Evolutionary conservation across 2,113 vertebrate genomes (phyloP).

Genomic region (Sciurus niger): DNA sequence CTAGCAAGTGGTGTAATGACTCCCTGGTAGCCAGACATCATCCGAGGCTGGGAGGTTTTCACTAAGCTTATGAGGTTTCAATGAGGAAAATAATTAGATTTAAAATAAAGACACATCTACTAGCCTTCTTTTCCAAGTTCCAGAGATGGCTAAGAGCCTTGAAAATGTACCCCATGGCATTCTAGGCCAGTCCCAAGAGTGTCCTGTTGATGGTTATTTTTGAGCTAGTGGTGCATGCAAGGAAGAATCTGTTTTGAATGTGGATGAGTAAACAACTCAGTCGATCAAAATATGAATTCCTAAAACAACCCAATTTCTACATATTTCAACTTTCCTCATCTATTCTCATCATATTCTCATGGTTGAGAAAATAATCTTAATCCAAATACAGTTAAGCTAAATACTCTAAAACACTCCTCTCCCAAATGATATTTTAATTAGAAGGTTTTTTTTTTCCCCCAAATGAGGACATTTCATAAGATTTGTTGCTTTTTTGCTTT

Average conservation of each 20-base stretch:
- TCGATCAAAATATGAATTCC: conserved; percentile 69
- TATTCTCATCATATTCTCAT: conserved; percentile 55
- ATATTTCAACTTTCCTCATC: conserved; percentile 66
- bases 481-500: background rate
- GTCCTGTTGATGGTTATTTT: conserved; percentile 80
- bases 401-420: conserved; percentile 43
- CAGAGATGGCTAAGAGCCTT: conserved; percentile 47
- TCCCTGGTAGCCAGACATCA: conserved; percentile 18
- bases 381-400: conserved; percentile 33
- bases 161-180: conserved; percentile 48
- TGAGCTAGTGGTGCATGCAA: conserved; percentile 54
- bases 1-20: background rate
- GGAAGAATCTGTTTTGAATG: conserved; percentile 71
- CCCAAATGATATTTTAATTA: background rate
- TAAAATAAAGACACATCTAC: conserved; percentile 67
- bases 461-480: background rate
- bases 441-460: background rate
- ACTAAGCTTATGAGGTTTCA: conserved; percentile 47
- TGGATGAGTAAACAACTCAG: conserved; percentile 75
- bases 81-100: conserved; percentile 74
- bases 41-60: background rate
- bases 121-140: conserved; percentile 57
- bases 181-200: conserved; percentile 65
- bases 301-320: conserved; percentile 47
- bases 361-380: conserved; percentile 56